Evolutionary conservation across 2,888 invertebrate genomes (phyloP).

Genomic region (Ischnus inquisitorius): DNA sequence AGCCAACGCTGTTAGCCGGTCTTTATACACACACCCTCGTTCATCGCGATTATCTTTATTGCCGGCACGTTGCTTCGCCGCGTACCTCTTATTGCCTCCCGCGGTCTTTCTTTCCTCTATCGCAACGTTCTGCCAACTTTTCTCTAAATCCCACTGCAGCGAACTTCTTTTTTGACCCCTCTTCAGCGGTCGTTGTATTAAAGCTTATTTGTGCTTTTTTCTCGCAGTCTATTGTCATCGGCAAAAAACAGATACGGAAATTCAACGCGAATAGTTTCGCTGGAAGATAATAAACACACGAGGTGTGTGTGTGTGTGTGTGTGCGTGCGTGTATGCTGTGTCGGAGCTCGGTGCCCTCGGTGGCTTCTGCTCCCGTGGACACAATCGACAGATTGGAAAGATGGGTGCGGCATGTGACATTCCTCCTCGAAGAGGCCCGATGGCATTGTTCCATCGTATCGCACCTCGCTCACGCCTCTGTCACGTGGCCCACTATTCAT

Average conservation of each 20-base stretch:
- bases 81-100: conserved; percentile 42
- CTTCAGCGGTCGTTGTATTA: conserved; percentile 1
- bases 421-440: conserved; percentile 84
- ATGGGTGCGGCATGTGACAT: conserved; percentile 85
- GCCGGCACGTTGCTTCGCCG: conserved; percentile 41
- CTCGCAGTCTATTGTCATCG: not conserved
- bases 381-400: conserved; percentile 75
- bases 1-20: conserved; percentile 77
- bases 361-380: conserved; percentile 54
- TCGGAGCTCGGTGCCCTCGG: conserved; percentile 28
- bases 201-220: not conserved
- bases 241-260: not conserved
- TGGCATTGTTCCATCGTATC: conserved; percentile 85
- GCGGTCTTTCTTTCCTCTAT: conserved; percentile 23
- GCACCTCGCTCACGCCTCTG: conserved; percentile 85
- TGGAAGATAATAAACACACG: not conserved
- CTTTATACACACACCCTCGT: conserved; percentile 76
- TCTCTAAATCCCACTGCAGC: conserved; percentile 23
- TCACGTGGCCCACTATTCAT: conserved; percentile 85
- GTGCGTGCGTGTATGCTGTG: too few relatives aligned
- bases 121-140: conserved; percentile 31
- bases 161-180: not conserved
- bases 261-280: not conserved
- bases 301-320: too few relatives aligned
- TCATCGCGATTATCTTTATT: conserved; percentile 79